Conservation (phyloP, 2,888 invertebrate genomes). For the Polydrusus cervinus region DNA sequence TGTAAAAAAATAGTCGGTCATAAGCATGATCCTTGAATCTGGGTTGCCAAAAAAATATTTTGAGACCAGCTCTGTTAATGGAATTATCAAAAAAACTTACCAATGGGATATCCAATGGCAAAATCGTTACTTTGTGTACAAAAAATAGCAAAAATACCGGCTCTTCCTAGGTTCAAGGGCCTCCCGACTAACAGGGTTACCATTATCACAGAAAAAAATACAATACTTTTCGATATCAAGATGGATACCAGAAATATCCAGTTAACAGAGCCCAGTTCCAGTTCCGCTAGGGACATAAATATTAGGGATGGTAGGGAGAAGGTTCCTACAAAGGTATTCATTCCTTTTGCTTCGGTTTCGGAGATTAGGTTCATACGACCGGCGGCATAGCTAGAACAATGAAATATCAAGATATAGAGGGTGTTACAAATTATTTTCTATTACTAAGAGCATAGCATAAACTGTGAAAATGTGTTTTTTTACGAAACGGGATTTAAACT, state of each 20-base stretch:
- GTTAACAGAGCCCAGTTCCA: slow-evolving; percentile 89
- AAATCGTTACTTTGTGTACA: slow-evolving; percentile 98
- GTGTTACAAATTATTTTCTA: no score
- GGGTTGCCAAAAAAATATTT: no score
- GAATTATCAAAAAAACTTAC: slow-evolving; percentile 73
- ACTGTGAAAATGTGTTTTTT: not conserved
- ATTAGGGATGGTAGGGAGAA: slow-evolving; percentile 95
- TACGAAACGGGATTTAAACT: not conserved
- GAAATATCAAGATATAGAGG: not conserved
- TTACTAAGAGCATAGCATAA: no score
- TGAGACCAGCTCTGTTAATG: no score
- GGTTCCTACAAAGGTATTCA: slow-evolving; percentile 93
- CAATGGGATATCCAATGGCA: slow-evolving; percentile 95
- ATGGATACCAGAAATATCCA: slow-evolving; percentile 94
- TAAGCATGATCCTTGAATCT: no score
- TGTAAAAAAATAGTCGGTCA: slow-evolving; percentile 68
- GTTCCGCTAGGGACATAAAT: slow-evolving; percentile 89
- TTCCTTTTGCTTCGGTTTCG: slow-evolving; percentile 89
- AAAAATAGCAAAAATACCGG: slow-evolving; percentile 95
- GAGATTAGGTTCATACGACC: slow-evolving; percentile 89
- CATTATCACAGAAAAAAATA: slow-evolving; percentile 86
- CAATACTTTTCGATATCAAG: slow-evolving; percentile 86
- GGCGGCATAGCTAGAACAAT: slow-evolving; percentile 81
- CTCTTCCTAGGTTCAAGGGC: slow-evolving; percentile 87
- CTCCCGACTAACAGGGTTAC: slow-evolving; percentile 86